A percentile compares a stretch with the other conserved stretches of the same genome.
Evolutionary conservation across 2,888 invertebrate species (phyloP).

Genomic region (Trissoscelio sp.): DNA sequence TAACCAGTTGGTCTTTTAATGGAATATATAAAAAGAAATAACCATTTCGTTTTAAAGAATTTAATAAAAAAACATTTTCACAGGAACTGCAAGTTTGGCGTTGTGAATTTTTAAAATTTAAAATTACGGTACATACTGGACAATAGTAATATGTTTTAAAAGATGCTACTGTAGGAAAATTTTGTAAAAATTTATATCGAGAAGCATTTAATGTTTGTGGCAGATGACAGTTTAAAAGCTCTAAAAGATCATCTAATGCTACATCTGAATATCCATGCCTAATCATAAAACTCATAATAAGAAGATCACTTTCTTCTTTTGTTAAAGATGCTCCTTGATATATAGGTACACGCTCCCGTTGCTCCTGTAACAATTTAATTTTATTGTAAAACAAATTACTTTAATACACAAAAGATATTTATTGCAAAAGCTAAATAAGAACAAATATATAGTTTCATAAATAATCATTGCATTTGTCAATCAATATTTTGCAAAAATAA

Average conservation of each 20-base stretch:
- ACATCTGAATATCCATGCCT: constrained; percentile 9
- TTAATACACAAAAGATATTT: too few relatives aligned
- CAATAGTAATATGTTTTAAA: constrained; percentile 37
- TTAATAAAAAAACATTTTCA: constrained; percentile 6
- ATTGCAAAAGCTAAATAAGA: too few relatives aligned
- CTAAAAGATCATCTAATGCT: constrained; percentile 19
- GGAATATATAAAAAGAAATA: constrained; percentile 47
- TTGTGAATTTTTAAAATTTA: constrained; percentile 8
- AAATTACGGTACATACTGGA: constrained; percentile 25
- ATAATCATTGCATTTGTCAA: constrained; percentile 11
- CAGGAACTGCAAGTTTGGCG: constrained; percentile 23
- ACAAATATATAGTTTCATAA: background rate
- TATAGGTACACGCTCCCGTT: too few relatives aligned
- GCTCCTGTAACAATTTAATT: too few relatives aligned
- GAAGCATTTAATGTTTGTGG: constrained; percentile 5
- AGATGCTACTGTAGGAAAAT: constrained; percentile 11
- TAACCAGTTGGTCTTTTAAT: constrained; percentile 22
- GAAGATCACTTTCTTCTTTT: background rate
- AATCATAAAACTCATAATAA: constrained; percentile 6
- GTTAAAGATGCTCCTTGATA: background rate
- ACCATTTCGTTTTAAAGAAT: constrained; percentile 24
- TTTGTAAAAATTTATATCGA: constrained; percentile 18
- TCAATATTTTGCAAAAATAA: constrained; percentile 16
- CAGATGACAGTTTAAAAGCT: constrained; percentile 20
- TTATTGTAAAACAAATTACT: too few relatives aligned